phyloP scores from a whole-genome alignment of 2,113 vertebrate genomes.

The Dascyllus trimaculatus region DNA sequence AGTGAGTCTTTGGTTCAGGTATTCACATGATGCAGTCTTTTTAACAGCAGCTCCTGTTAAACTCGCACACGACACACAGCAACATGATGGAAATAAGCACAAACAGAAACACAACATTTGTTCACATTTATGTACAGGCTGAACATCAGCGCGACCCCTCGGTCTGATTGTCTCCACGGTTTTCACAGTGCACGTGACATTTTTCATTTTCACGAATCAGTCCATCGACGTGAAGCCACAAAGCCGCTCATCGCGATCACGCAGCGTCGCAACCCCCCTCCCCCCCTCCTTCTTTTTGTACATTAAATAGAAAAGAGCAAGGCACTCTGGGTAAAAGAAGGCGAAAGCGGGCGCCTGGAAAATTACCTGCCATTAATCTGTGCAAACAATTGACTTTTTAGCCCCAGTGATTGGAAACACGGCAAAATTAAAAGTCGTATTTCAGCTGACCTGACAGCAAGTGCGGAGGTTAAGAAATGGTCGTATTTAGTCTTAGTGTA shows the following conservation, averaged over 20 bases:
- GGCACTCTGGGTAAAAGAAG: slow-evolving; percentile 79
- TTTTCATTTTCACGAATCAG: slow-evolving; percentile 15
- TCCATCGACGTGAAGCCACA: slow-evolving; percentile 19
- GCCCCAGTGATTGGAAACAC: slow-evolving; percentile 71
- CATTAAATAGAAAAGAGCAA: slow-evolving; percentile 81
- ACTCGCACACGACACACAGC: slow-evolving; percentile 38
- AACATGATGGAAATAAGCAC: slow-evolving; percentile 54
- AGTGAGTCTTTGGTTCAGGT: slow-evolving; percentile 71
- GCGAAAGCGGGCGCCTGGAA: slow-evolving; percentile 65
- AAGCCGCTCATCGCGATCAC: slow-evolving; percentile 26
- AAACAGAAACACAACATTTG: slow-evolving; percentile 53
- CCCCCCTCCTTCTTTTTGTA: slow-evolving; percentile 29
- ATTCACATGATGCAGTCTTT: slow-evolving; percentile 39
- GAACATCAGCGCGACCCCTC: slow-evolving; percentile 15
- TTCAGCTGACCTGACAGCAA: slow-evolving; percentile 71
- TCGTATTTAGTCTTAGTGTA: slow-evolving; percentile 55
- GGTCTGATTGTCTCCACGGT: slow-evolving; percentile 63
- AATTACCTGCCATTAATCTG: slow-evolving; percentile 81
- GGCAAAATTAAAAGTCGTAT: slow-evolving; percentile 80
- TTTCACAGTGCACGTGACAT: slow-evolving; percentile 70
- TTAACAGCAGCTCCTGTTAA: slow-evolving; percentile 25
- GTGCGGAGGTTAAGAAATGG: slow-evolving; percentile 54
- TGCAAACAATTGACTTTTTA: slow-evolving; percentile 83
- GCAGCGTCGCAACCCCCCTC: slow-evolving; percentile 2
- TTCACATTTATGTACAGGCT: slow-evolving; percentile 69